Evolutionary conservation across 1,140 invertebrate genomes (phyloP).

Genomic region (Drosophila albomicans): DNA sequence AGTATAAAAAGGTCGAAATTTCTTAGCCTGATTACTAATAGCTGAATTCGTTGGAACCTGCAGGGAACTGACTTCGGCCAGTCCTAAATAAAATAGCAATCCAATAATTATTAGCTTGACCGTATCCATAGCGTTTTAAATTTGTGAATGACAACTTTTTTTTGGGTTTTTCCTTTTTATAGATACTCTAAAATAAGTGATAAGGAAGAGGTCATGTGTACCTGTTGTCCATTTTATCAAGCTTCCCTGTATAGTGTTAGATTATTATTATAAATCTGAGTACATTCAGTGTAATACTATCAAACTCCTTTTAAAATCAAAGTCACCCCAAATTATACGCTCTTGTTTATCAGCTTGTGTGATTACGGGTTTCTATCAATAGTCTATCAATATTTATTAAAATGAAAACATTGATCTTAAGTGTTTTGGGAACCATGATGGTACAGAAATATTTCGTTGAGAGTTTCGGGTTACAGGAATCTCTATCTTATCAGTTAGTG

Average conservation of each 20-base stretch:
- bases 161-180: neutral
- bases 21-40: neutral
- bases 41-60: neutral
- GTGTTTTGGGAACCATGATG: too few species aligned
- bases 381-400: too few species aligned
- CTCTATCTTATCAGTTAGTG: neutral
- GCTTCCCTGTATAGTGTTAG: neutral
- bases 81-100: slow-evolving; percentile 6
- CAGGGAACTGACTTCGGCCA: neutral
- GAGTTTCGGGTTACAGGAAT: neutral
- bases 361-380: neutral
- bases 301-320: neutral
- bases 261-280: neutral
- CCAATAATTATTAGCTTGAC: slow-evolving; percentile 20
- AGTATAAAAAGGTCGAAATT: slow-evolving; percentile 14
- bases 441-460: too few species aligned
- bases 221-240: neutral
- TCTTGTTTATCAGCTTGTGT: neutral
- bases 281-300: slow-evolving; percentile 3
- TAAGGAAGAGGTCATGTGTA: neutral
- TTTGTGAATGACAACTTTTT: slow-evolving; percentile 4
- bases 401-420: too few species aligned
- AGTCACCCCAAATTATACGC: neutral
- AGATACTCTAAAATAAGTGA: slow-evolving; percentile 7
- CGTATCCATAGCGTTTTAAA: slow-evolving; percentile 4